Percentiles rank a stretch among this genome's conserved stretches.
Evolutionary conservation across 2,113 vertebrate species (phyloP).

Genomic region (Indri indri): DNA sequence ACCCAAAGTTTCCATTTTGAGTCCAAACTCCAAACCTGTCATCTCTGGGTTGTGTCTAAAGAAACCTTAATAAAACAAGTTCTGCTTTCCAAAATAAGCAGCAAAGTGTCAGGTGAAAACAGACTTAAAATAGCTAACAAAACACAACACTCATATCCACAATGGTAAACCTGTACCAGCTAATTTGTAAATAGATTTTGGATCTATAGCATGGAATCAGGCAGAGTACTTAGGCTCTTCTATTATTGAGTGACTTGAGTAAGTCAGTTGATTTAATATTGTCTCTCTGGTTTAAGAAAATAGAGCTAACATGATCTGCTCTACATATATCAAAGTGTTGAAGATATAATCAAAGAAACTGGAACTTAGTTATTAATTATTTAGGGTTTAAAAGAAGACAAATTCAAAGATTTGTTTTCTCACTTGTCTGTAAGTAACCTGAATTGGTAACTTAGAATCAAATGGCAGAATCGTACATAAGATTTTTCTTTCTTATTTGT

Average conservation of each 20-base stretch:
- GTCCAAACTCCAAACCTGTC: constrained; percentile 41
- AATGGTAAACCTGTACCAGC: not conserved
- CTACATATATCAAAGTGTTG: not conserved
- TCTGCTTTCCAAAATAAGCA: constrained; percentile 44
- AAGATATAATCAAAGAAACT: not conserved
- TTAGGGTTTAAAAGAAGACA: not conserved
- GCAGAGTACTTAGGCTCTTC: not conserved
- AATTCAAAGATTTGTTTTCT: not conserved
- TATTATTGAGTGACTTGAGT: not conserved
- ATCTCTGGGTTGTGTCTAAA: constrained; percentile 42
- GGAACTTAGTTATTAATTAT: not conserved
- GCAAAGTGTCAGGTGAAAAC: constrained; percentile 7
- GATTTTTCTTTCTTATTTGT: not conserved
- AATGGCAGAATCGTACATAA: not conserved
- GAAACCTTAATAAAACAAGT: not conserved
- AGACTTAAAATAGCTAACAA: not conserved
- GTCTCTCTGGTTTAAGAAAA: not conserved
- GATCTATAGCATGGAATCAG: not conserved
- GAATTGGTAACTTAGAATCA: not conserved
- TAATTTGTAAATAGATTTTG: not conserved
- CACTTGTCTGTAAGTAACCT: not conserved
- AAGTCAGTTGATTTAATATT: not conserved
- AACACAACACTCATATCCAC: not conserved
- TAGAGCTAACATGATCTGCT: not conserved
- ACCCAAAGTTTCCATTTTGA: constrained; percentile 60